These are phyloP conservation scores for Sebastes taczanowskii DNA, from an alignment of 2,797 vertebrate genomes.

Conservation along the genomic window DNA sequence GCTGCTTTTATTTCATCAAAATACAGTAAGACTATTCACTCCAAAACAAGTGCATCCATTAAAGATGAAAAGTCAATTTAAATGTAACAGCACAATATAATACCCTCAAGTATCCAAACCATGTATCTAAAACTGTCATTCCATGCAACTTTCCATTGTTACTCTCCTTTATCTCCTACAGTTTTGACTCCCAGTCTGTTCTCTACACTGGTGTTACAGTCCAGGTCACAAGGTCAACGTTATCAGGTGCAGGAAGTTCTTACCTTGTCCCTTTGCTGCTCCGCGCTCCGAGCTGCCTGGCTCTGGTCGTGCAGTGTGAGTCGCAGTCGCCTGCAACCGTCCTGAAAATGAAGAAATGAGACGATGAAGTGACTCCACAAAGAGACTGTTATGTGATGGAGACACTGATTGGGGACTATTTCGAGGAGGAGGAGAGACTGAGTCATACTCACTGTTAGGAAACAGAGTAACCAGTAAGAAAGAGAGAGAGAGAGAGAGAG, in stretches of 20 bases:
- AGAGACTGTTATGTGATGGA: conserved; percentile 75
- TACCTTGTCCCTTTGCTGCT: conserved; percentile 86
- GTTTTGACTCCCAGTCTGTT: not conserved
- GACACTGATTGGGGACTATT: conserved; percentile 60
- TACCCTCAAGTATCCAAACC: not conserved
- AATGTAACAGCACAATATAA: not conserved
- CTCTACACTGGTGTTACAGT: not conserved
- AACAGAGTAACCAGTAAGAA: not conserved
- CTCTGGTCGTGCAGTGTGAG: conserved; percentile 87
- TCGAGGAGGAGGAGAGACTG: conserved; percentile 77
- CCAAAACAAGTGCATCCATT: not conserved
- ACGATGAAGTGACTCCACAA: conserved; percentile 62
- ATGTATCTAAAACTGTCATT: not conserved
- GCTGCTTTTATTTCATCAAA: not conserved
- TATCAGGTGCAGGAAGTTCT: conserved; percentile 34
- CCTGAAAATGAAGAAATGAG: conserved; percentile 74
- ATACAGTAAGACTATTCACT: not conserved
- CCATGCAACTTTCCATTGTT: not conserved
- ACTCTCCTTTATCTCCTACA: not conserved
- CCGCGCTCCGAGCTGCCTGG: conserved; percentile 62
- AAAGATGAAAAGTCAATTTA: not conserved
- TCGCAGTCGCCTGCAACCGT: conserved; percentile 84
- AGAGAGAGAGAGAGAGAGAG: conserved; percentile 32
- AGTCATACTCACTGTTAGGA: conserved; percentile 67
- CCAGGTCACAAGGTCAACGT: not conserved